A percentile compares a stretch with the other conserved stretches of the same genome.
Evolutionary conservation across 2,888 invertebrate species (phyloP).

Genomic region (Malacosoma neustria): DNA sequence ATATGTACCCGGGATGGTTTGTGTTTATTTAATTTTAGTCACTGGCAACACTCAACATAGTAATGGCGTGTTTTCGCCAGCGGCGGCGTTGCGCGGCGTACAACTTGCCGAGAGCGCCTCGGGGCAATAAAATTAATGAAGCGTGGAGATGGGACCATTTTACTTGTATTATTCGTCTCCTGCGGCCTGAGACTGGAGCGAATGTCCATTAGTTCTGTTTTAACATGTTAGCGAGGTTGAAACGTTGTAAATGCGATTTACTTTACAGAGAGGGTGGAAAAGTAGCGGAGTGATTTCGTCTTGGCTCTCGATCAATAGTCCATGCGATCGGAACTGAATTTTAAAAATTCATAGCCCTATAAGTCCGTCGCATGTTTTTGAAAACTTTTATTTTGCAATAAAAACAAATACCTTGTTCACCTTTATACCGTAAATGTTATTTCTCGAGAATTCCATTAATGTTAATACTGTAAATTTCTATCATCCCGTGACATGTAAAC

Average conservation of each 20-base stretch:
- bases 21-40: slow-evolving; percentile 72
- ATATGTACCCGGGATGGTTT: slow-evolving; percentile 51
- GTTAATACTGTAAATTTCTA: no score
- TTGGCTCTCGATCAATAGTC: slow-evolving; percentile 61
- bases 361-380: no score
- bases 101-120: slow-evolving; percentile 61
- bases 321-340: slow-evolving; percentile 44
- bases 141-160: slow-evolving; percentile 75
- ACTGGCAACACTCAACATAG: slow-evolving; percentile 62
- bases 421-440: no score
- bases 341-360: slow-evolving; percentile 1
- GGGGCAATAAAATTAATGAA: slow-evolving; percentile 75
- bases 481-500: no score
- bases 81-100: slow-evolving; percentile 32
- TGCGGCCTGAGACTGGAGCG: slow-evolving; percentile 72
- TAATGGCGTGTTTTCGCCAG: slow-evolving; percentile 66
- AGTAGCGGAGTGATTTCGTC: slow-evolving; percentile 59
- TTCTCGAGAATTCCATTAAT: no score
- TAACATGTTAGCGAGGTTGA: slow-evolving; percentile 75
- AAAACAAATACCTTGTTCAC: no score
- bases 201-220: slow-evolving; percentile 76
- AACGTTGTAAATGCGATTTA: slow-evolving; percentile 74
- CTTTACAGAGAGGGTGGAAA: slow-evolving; percentile 67
- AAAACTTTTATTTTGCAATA: no score
- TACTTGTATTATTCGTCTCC: slow-evolving; percentile 75